These are phyloP conservation scores for Timandra comae DNA, from an alignment of 2,888 invertebrate genomes.

Conservation along the genomic window DNA sequence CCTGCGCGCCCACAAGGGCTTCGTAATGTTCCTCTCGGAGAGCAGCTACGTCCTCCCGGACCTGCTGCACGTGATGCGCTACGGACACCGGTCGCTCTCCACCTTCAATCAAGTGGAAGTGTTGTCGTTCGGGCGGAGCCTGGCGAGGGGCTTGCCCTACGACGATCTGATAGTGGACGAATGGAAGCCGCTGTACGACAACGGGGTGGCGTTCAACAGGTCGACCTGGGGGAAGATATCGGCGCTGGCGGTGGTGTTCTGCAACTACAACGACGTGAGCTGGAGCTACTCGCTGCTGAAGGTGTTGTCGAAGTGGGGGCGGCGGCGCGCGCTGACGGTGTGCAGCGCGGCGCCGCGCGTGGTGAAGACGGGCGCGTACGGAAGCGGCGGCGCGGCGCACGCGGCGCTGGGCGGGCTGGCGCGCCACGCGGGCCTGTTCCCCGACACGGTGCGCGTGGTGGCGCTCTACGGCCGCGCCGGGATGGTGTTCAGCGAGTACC, in stretches of 20 bases:
- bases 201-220: conserved; percentile 41
- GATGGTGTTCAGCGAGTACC: conserved; percentile 13
- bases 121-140: conserved; percentile 34
- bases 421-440: conserved; percentile 11
- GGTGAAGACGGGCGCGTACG: conserved; percentile 21
- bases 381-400: conserved; percentile 17
- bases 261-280: conserved; percentile 38
- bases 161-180: conserved; percentile 30
- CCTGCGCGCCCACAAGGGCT: conserved; percentile 21
- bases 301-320: conserved; percentile 23
- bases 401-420: conserved; percentile 8
- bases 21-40: conserved; percentile 41
- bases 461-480: conserved; percentile 26
- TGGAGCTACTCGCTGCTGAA: conserved; percentile 45
- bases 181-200: conserved; percentile 38
- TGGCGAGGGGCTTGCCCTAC: conserved; percentile 20
- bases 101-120: conserved; percentile 28
- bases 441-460: conserved; percentile 14
- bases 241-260: conserved; percentile 25
- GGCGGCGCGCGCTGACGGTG: conserved; percentile 28
- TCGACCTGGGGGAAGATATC: conserved; percentile 34
- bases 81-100: conserved; percentile 20
- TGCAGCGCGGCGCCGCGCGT: conserved; percentile 31
- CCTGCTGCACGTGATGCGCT: conserved; percentile 32
- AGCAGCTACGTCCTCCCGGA: conserved; percentile 40